phyloP scores from a whole-genome alignment of 2,888 invertebrate genomes.

The Nemotelus pantherinus region DNA sequence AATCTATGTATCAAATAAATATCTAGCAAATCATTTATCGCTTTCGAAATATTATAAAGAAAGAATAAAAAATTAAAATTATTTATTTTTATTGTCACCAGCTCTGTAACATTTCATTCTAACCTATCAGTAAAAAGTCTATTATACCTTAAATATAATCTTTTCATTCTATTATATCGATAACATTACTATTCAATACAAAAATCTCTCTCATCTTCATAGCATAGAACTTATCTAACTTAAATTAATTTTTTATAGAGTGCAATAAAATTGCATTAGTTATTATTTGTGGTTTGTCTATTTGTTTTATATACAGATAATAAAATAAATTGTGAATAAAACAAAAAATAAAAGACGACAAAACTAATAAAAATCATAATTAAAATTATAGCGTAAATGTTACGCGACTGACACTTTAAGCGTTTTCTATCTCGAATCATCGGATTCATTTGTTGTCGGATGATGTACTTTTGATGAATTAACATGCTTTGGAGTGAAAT shows the following conservation, averaged over 20 bases:
- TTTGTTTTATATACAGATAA: slow-evolving; percentile 23
- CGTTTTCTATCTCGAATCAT: slow-evolving; percentile 24
- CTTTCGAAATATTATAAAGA: too few relatives aligned
- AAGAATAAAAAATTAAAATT: too few relatives aligned
- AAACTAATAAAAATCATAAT: slow-evolving; percentile 5
- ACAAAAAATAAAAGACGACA: slow-evolving; percentile 4
- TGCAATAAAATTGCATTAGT: background rate
- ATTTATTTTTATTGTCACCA: too few relatives aligned
- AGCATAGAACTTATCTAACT: too few relatives aligned
- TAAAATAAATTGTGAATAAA: background rate
- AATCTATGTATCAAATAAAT: too few relatives aligned
- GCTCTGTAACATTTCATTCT: background rate
- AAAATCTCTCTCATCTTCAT: too few relatives aligned
- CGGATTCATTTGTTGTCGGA: background rate
- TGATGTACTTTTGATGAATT: slow-evolving; percentile 9
- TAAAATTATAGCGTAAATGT: slow-evolving; percentile 58
- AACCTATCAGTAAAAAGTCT: background rate
- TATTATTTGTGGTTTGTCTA: slow-evolving; percentile 1
- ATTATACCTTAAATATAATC: background rate
- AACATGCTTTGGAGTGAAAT: background rate
- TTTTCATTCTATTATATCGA: background rate
- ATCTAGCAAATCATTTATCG: too few relatives aligned
- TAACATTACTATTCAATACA: too few relatives aligned
- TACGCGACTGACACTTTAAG: slow-evolving; percentile 59
- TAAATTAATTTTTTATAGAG: too few relatives aligned